Base-by-base conservation (phyloP, 2,888 invertebrate species). In the Amblyjoppa fuscipennis region DNA sequence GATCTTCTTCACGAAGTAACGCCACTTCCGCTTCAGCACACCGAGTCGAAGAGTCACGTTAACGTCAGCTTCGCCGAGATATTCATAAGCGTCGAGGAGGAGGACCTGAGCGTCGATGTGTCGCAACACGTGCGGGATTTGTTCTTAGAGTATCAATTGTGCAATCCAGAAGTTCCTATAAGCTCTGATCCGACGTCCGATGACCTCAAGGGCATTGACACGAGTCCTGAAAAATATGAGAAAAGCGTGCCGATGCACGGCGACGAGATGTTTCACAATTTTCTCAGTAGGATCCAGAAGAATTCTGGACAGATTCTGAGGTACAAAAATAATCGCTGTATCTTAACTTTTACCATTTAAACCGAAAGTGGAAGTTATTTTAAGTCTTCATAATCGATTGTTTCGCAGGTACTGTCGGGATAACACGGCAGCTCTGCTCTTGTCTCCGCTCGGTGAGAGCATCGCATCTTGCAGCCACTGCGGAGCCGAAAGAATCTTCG, bases 241-340 rank as follows among this genome's bases (percentile, higher is more conserved):
- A 97, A 97, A 90, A 95, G 96, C 0, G 93, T 96, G 77, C 98
- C 98, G 0, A 95, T 96, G 41, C 98, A 98, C 92, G 98, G 98
- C 0, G 98, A 98, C 93, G 95, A 96, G 87, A 95, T 97, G 94
- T 98, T 98, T 92, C 97, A 98, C 93, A 96, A 97, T 82, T 98
- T 98, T 92, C 93, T 97, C 31, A 96, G 96, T 64, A 96, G 96
- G 82, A 95, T 98, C 78, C 96, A 97, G 87, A 94, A 95, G 71
- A 97, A 97, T 95, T 98, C 98, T 0, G 97, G 97, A 20, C 98
- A 98, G 94, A 96, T 98, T 90, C 94, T 98, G 74, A 96, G 98
- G 98, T 98, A 49, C 4, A 94, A 89, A 79, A 69, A 79, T 20
- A 38, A 83, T 16, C 1, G 45, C 45, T 16, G 45, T 4, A 49